Evolutionary conservation across 2,797 vertebrate genomes (phyloP).

Genomic region (Chanos chanos): DNA sequence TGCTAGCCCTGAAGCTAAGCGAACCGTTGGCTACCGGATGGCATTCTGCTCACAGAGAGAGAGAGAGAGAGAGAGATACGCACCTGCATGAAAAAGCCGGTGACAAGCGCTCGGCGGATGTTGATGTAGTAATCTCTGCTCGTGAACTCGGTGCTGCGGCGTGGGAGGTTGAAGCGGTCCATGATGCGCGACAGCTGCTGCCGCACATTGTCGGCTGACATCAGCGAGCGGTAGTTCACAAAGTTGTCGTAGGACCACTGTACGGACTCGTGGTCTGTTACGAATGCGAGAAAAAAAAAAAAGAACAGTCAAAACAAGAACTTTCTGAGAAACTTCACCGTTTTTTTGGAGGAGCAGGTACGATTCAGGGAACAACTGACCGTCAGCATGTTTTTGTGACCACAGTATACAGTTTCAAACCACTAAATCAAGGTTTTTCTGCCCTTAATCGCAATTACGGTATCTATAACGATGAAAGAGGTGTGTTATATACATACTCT

Average conservation of each 20-base stretch:
- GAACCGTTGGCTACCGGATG: background rate
- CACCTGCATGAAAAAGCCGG: slow-evolving; percentile 98
- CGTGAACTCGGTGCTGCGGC: slow-evolving; percentile 92
- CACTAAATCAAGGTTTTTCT: no score
- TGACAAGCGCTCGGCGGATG: slow-evolving; percentile 93
- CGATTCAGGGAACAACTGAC: no score
- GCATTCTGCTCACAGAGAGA: background rate
- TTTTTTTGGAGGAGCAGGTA: no score
- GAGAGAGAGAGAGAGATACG: slow-evolving; percentile 22
- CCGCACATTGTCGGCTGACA: slow-evolving; percentile 99
- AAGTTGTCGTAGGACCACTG: slow-evolving; percentile 99
- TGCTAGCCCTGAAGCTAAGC: no score
- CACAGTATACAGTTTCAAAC: no score
- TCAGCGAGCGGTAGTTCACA: slow-evolving; percentile 99
- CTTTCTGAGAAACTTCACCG: no score
- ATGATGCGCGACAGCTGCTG: slow-evolving; percentile 97
- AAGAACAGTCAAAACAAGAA: no score
- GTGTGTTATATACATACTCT: slow-evolving; percentile 79
- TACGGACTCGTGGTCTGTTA: slow-evolving; percentile 95
- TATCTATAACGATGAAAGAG: no score
- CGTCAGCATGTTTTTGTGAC: no score
- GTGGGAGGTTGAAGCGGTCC: slow-evolving; percentile 96
- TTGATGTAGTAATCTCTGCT: slow-evolving; percentile 96
- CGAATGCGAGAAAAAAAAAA: no score
- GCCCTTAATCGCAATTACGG: no score